These are phyloP conservation scores for Andricus quercusramuli DNA, from an alignment of 2,888 invertebrate genomes.

Conservation along the genomic window DNA sequence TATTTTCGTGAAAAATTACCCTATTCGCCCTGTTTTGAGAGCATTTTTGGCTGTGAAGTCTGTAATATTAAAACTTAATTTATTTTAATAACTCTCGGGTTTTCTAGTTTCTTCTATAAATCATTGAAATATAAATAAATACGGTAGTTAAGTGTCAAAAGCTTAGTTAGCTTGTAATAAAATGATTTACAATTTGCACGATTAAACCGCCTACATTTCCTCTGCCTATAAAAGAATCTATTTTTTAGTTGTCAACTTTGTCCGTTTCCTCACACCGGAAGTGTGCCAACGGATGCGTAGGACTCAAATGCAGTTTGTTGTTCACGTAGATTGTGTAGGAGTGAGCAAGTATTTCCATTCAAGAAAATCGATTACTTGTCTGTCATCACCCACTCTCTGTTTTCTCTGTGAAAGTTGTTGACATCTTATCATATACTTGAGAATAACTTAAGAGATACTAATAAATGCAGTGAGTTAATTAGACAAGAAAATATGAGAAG, in stretches of 20 bases:
- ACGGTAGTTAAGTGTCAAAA: too few species aligned
- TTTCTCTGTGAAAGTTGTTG: neutral
- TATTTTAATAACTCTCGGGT: too few species aligned
- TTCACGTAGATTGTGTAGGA: neutral
- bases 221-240: neutral
- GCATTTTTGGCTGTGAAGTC: too few species aligned
- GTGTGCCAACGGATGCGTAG: neutral
- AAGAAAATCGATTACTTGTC: neutral
- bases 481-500: neutral
- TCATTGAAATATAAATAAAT: too few species aligned
- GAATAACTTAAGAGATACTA: neutral
- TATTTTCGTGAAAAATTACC: too few species aligned
- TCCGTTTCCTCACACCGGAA: neutral
- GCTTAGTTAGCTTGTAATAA: too few species aligned
- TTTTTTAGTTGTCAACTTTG: neutral
- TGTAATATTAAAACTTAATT: too few species aligned
- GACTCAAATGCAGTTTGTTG: constrained; percentile 1
- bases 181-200: neutral
- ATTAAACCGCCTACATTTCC: neutral
- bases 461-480: neutral
- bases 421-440: neutral
- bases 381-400: neutral
- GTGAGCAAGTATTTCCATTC: neutral
- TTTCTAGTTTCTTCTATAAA: too few species aligned
- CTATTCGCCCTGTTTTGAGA: too few species aligned